Evolutionary conservation across 2,113 vertebrate genomes (phyloP), one percentile per base, ranked within the genome.

Genomic region (Pontoporia blainvillei): DNA sequence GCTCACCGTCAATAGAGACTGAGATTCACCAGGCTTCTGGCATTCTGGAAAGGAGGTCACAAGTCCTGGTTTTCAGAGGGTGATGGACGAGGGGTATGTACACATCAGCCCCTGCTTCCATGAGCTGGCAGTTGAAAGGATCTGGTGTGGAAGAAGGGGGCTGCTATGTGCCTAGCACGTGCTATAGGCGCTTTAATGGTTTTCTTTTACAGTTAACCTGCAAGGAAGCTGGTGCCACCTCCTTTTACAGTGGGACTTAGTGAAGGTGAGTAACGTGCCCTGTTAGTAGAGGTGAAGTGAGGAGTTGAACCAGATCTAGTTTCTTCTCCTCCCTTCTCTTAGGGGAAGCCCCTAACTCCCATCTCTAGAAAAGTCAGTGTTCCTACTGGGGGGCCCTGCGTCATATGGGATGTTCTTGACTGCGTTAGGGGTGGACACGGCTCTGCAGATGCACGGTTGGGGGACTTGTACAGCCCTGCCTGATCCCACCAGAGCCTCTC

Each of bases 21-120:
- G 59, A 85, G 5, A 34, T 41, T 95, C 72, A 2, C 7, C 20
- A 31, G 34, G 69, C 7, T 52, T 59, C 75, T 49, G 54, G 39
- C 2, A 59, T 92, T 88, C 84, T 90, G 67, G 67, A 83, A 81
- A 89, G 20, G 6, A 49, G 54, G 36, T n/a, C 69, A 41, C 81
- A 41, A 29, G 54, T 69, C n/a, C 79, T 39, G 27, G 69, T 72
- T 90, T 64, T 64, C 49, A 83, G 73, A 49, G 61, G n/a, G 83
- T 61, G 25, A 39, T 6, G 29, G 67, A 91, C 46, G 14, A 27
- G 20, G 18, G 3, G 6, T 27, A 6, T 2, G 36, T 34, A 44
- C 23, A 78, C 62, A 78, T 78, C 34, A 39, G 25, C 7, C 13
- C 84, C 67, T 49, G 15, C 14, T 67, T 69, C 46, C 49, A 44